Conservation (phyloP, 2,113 vertebrate genomes). For the Oreotrochilus melanogaster region DNA sequence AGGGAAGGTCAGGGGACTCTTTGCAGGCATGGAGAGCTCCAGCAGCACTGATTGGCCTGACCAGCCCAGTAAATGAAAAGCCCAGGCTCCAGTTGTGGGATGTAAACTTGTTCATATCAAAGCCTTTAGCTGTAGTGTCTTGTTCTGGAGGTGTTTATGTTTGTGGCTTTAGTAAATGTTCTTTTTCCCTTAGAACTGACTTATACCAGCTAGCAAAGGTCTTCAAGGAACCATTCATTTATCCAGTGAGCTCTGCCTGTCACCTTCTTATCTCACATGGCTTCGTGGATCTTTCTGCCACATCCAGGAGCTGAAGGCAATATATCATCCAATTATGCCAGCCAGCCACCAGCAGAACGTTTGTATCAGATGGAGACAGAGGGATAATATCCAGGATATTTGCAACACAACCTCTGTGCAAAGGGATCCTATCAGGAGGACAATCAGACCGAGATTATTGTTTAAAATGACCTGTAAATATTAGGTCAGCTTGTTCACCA, state of each 20-base stretch:
- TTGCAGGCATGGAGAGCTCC: background rate
- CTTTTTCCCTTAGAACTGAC: background rate
- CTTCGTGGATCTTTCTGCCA: conserved; percentile 22
- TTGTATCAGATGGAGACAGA: background rate
- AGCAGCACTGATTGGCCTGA: background rate
- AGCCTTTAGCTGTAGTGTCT: background rate
- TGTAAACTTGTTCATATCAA: background rate
- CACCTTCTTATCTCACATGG: background rate
- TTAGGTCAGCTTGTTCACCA: background rate
- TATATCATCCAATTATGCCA: background rate
- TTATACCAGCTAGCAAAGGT: background rate
- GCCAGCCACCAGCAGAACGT: background rate
- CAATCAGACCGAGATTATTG: background rate
- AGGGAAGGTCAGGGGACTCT: background rate
- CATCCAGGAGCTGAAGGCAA: background rate
- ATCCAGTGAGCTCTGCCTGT: background rate
- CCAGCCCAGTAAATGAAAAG: background rate
- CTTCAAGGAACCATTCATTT: background rate
- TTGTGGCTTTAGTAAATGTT: background rate
- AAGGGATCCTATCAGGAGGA: background rate
- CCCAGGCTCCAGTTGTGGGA: background rate
- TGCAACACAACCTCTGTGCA: accelerated
- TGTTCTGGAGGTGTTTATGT: background rate
- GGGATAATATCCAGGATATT: background rate
- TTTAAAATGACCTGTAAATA: conserved; percentile 5